Conservation (phyloP, 92 coral and sea anemone species). For the Diadumene lineata region DNA sequence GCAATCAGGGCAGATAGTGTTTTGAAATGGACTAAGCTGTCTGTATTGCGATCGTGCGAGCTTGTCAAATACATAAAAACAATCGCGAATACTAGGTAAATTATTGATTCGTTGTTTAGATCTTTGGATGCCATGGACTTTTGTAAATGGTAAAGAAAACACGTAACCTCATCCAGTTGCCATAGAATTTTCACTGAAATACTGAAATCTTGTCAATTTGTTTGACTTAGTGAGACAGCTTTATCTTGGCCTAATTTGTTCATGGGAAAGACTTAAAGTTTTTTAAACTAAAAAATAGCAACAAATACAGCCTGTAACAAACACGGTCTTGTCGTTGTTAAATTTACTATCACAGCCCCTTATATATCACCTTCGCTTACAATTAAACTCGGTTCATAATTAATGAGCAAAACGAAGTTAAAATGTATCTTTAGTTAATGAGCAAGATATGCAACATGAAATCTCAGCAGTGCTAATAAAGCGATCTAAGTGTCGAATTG, state of each 20-base stretch:
- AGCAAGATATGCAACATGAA: not conserved
- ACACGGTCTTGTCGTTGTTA: not conserved
- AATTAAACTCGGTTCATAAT: constrained; percentile 13
- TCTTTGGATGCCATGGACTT: constrained; percentile 47
- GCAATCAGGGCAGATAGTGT: constrained; percentile 6
- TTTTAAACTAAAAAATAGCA: constrained; percentile 8
- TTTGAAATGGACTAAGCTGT: not conserved
- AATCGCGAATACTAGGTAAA: constrained; percentile 61
- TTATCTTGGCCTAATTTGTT: constrained; percentile 18
- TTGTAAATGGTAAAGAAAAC: constrained; percentile 50
- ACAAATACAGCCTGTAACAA: not conserved
- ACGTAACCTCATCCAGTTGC: constrained; percentile 46
- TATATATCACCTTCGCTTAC: not conserved
- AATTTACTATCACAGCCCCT: not conserved
- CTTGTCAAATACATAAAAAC: constrained; percentile 45
- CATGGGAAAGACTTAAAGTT: not conserved
- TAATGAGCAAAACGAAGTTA: constrained; percentile 12
- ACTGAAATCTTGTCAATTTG: constrained; percentile 27
- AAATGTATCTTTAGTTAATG: constrained; percentile 1
- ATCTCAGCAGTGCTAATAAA: not conserved
- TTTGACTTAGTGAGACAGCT: constrained; percentile 28
- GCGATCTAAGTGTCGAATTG: not conserved
- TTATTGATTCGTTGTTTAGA: constrained; percentile 71
- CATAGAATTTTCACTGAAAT: constrained; percentile 28
- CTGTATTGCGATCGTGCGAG: constrained; percentile 2